phyloP scores from a whole-genome alignment of 2,797 vertebrate genomes.

The Clarias fuscus region DNA sequence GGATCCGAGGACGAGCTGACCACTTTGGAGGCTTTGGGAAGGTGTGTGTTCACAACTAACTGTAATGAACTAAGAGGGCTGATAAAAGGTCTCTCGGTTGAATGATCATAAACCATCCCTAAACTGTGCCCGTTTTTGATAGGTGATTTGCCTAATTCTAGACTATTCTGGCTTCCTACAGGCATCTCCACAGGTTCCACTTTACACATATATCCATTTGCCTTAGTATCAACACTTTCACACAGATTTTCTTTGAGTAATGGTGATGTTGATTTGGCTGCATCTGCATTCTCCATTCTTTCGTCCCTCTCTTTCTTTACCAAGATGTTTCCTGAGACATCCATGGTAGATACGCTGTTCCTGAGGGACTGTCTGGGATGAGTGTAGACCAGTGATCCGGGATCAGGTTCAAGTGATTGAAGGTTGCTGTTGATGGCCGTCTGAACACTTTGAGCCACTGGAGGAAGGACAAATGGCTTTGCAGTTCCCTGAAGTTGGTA shows the following conservation, averaged over 20 bases:
- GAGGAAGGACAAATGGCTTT: conserved; percentile 71
- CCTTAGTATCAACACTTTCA: conserved; percentile 54
- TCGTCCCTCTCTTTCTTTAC: conserved; percentile 85
- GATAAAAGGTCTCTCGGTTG: conserved; percentile 88
- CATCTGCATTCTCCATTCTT: conserved; percentile 22
- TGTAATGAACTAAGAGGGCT: conserved; percentile 94
- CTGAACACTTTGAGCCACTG: conserved; percentile 83
- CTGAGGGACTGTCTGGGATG: conserved; percentile 86
- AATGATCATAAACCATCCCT: conserved; percentile 93
- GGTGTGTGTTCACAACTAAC: conserved; percentile 96
- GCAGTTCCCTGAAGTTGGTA: conserved; percentile 90
- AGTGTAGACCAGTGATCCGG: conserved; percentile 75
- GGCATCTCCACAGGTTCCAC: conserved; percentile 85
- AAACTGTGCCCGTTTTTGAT: conserved; percentile 85
- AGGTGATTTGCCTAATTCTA: conserved; percentile 81
- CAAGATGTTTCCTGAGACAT: conserved; percentile 86
- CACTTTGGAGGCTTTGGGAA: conserved; percentile 91
- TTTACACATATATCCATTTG: conserved; percentile 81
- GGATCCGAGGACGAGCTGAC: conserved; percentile 58
- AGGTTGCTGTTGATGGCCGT: conserved; percentile 75
- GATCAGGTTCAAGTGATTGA: conserved; percentile 73
- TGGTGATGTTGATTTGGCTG: conserved; percentile 79
- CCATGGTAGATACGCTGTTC: conserved; percentile 95
- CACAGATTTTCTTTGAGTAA: conserved; percentile 37
- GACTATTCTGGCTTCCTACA: conserved; percentile 70